Conservation (phyloP, 2,888 invertebrate genomes). For the Liodrosophila aerea region DNA sequence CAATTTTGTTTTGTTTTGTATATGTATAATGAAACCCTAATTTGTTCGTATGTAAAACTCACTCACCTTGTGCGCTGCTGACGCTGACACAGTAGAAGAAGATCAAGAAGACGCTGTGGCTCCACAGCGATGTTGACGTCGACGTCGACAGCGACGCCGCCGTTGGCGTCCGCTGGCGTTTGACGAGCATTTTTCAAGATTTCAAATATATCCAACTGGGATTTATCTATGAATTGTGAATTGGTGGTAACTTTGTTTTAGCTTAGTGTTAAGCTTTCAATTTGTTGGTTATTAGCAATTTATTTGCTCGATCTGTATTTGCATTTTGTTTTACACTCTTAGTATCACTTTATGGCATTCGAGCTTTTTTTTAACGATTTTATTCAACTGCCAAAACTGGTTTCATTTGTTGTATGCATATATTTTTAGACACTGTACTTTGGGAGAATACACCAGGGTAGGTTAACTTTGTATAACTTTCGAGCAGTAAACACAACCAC, state of each 20-base stretch:
- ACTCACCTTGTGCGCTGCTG: conserved; percentile 71
- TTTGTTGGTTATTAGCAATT: conserved; percentile 73
- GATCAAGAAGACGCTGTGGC: conserved; percentile 48
- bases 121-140: conserved; percentile 30
- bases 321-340: conserved; percentile 4
- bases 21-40: conserved; percentile 3
- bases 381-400: conserved; percentile 49
- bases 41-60: conserved; percentile 68
- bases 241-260: conserved; percentile 55
- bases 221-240: conserved; percentile 27
- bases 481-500: too few relatives aligned
- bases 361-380: conserved; percentile 34
- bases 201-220: conserved; percentile 31
- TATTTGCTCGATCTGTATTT: conserved; percentile 61
- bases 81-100: conserved; percentile 51
- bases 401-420: conserved; percentile 31
- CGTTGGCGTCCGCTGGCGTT: conserved; percentile 37
- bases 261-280: conserved; percentile 35
- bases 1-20: conserved; percentile 12
- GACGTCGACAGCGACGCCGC: too few relatives aligned
- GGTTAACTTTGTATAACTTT: too few relatives aligned
- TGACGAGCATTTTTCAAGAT: conserved; percentile 45
- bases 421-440: background rate
- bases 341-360: conserved; percentile 29
- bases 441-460: background rate